These are phyloP conservation scores for Lasioglossum figueresi DNA, from an alignment of 2,888 invertebrate genomes.

Conservation along the genomic window DNA sequence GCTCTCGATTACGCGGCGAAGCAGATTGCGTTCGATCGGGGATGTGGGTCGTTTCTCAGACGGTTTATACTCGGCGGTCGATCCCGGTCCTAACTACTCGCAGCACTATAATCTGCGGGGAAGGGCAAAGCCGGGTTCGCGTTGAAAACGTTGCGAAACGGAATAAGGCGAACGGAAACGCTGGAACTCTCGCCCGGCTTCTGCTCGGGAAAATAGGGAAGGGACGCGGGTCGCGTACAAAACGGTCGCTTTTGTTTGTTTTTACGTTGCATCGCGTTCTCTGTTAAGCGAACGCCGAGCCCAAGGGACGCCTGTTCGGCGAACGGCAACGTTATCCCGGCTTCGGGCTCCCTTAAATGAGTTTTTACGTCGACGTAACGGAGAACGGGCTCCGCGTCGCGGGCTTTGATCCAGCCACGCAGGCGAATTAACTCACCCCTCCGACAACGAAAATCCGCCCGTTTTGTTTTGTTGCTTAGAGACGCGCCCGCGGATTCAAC, in stretches of 20 bases:
- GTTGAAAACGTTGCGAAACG: not conserved
- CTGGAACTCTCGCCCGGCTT: not conserved
- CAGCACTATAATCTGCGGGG: not conserved
- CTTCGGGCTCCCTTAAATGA: constrained; percentile 29
- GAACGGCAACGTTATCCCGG: constrained; percentile 8
- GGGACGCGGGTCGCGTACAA: constrained; percentile 12
- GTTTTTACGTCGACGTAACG: constrained; percentile 11
- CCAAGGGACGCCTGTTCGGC: constrained; percentile 21
- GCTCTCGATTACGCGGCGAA: not conserved
- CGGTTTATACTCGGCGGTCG: not conserved
- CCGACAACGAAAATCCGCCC: not conserved
- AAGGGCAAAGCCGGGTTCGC: not conserved
- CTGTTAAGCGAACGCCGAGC: constrained; percentile 12
- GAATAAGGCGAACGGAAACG: constrained; percentile 3
- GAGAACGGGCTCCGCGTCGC: not conserved
- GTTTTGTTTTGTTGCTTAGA: constrained; percentile 7
- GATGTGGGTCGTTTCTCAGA: not conserved
- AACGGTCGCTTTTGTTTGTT: constrained; percentile 2
- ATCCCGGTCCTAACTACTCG: not conserved
- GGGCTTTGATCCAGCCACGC: constrained; percentile 17
- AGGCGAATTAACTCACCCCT: not conserved
- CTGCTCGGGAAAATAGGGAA: not conserved
- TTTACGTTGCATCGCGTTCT: not conserved
- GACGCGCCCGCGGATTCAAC: not conserved
- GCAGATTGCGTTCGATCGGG: constrained; percentile 1